These are phyloP conservation scores for Nettapus auritus DNA, from an alignment of 2,113 vertebrate species.

Conservation along the genomic window DNA sequence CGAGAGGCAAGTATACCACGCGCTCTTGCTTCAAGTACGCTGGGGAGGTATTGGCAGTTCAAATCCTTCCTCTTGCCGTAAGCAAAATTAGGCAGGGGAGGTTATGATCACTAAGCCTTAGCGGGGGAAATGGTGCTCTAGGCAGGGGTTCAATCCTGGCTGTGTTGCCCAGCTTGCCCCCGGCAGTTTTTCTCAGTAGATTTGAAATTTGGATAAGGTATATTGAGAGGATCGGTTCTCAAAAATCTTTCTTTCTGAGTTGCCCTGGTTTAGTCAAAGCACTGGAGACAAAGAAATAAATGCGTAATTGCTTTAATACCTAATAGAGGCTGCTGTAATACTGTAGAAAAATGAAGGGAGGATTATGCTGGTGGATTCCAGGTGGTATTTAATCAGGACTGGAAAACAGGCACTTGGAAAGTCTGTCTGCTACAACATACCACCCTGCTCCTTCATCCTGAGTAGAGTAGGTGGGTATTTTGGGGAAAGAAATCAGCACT, in stretches of 20 bases:
- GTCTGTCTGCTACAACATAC: background rate
- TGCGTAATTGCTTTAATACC: background rate
- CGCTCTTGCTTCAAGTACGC: background rate
- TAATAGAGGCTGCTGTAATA: background rate
- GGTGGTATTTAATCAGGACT: background rate
- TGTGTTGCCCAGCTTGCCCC: background rate
- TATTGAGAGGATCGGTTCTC: background rate
- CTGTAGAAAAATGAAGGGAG: rapidly evolving
- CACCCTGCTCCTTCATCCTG: background rate
- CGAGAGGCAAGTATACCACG: rapidly evolving
- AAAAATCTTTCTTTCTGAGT: background rate
- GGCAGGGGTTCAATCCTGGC: background rate
- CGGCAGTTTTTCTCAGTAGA: background rate
- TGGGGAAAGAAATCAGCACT: background rate
- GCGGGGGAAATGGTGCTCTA: too few species aligned
- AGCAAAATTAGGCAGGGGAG: rapidly evolving
- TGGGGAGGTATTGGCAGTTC: background rate
- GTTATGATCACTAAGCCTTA: background rate
- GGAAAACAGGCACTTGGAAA: background rate
- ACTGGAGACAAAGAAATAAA: background rate
- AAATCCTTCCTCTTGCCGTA: background rate
- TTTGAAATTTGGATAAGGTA: background rate
- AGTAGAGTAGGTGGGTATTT: rapidly evolving
- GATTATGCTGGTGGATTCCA: background rate
- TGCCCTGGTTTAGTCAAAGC: background rate